Conservation (phyloP, 2,113 vertebrate species). For the Mellivora capensis region DNA sequence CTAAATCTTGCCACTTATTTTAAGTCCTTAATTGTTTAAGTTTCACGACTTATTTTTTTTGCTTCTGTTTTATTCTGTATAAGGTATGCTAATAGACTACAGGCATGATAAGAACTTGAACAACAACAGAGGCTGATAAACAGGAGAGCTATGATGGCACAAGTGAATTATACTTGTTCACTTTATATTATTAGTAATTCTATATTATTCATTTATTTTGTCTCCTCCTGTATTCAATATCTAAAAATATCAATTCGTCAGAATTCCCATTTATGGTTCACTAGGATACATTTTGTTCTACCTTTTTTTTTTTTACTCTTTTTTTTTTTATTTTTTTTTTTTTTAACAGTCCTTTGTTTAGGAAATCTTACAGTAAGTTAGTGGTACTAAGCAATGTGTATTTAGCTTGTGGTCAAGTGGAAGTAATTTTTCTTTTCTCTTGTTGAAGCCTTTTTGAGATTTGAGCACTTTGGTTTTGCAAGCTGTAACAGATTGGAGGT, state of each 20-base stretch:
- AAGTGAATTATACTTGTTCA: not conserved
- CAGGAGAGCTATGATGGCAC: not conserved
- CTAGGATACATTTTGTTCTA: not conserved
- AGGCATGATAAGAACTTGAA: not conserved
- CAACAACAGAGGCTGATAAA: not conserved
- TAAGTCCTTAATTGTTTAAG: not conserved
- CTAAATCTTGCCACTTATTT: not conserved
- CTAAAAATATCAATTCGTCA: not conserved
- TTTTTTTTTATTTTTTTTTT: constrained; percentile 26
- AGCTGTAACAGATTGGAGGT: not conserved
- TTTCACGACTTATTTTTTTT: not conserved
- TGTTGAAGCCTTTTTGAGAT: not conserved
- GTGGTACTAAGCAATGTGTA: not conserved
- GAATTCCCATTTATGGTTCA: not conserved
- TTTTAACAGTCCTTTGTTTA: not conserved
- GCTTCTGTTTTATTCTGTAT: not conserved
- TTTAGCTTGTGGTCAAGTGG: not conserved
- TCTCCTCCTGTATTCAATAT: not conserved
- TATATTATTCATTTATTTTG: constrained; percentile 18
- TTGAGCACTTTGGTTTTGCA: not conserved
- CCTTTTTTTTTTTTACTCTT: not conserved
- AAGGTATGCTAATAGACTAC: not conserved
- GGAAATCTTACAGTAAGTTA: not conserved
- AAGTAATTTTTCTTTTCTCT: not conserved
- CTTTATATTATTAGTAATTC: not conserved